Base-by-base conservation (phyloP, 1,140 invertebrate species). In the Charaxes varanes region DNA sequence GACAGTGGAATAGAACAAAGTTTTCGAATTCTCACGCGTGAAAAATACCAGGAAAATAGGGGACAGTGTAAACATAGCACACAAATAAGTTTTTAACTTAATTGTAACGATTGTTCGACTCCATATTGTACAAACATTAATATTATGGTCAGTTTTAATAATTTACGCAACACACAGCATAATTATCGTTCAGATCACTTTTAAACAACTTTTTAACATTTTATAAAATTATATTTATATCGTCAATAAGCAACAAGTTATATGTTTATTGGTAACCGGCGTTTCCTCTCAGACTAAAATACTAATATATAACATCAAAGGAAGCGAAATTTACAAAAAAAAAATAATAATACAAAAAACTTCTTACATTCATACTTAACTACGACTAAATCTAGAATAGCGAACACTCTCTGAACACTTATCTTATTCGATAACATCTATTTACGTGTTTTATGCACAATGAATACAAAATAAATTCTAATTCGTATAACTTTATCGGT, bases 261-360 rank as follows among this genome's bases (percentile, higher is more conserved):
- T 79, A 78, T 64, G 67, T 80, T 72, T 80, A 80, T 74, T 83
- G 79, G 79, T 83, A 83, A 83, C 79, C 79, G 72, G 76, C 79
- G 76, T 73, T 83, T 83, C 61, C 66, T 80, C 65, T 83, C 73
- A 83, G 79, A 83, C 79, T 83, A 83, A 71, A 77, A 74, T 60
- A 76, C 76, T 83, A 83, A 80, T 50, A 63, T 67, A 71, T 66
- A 77, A 77, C 58, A 74, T 66, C 64, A 51, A 70, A 70, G 62
- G 62, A 78, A 76, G 70, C 68, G 59, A 77, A 76, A 77, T 76
- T 68, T 80, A 76, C 70, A 78, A 52, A 61, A 62, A 65, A 52
- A 56, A 65, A n/a, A n/a, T n/a, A n/a, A 50, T 67, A 65, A 57
- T 67, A 76, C 58, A 76, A 62, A 58, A 56, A 62, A 52, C 49